Base-by-base conservation (phyloP, 2,797 vertebrate genomes). In the Sciurus vulgaris region DNA sequence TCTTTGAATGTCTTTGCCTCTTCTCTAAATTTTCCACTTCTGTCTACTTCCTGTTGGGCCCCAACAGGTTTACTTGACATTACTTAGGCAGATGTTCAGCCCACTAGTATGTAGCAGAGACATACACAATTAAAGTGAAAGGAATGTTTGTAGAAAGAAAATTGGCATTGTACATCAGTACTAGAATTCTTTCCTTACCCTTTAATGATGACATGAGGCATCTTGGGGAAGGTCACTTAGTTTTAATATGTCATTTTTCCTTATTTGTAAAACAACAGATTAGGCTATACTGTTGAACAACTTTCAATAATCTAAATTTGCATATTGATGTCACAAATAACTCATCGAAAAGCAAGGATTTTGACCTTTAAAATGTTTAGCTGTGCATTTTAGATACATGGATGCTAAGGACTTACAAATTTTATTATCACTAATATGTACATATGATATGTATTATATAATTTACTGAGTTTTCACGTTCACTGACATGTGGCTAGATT, bases 241-340 rank as follows among this genome's bases (percentile, higher is more conserved):
- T 35, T 54, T 91, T 63, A 83, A 12, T 33, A 24, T 70, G 3
- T 84, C 9, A 15, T 78, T 18, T 77, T 89, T 72, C 1, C 7
- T 78, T 67, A 69, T 70, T 65, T 56, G 69, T 59, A 72, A 79
- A 79, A 90, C 67, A 67, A 61, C 33, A 77, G 86, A 87, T 95
- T 83, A 74, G 81, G 47, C 8, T 28, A 38, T 4, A 72, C 92
- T 54, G 85, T 69, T 84, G 3, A 22, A 93, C 61, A 85, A 30
- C 17, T 76, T 88, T 70, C 18, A 59, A 51, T 10, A 10, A 86
- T 9, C 38, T 94, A 91, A 82, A 67, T 83, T 86, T 94, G 4
- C 41, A 54, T 38, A 77, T n/a, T 35, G 26, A 93, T n/a, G 12
- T 79, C 56, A 22, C 26, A 91, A 81, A 87, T 35, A 70, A 69